phyloP scores from a whole-genome alignment of 2,113 vertebrate species.

The Trematomus loennbergii region DNA sequence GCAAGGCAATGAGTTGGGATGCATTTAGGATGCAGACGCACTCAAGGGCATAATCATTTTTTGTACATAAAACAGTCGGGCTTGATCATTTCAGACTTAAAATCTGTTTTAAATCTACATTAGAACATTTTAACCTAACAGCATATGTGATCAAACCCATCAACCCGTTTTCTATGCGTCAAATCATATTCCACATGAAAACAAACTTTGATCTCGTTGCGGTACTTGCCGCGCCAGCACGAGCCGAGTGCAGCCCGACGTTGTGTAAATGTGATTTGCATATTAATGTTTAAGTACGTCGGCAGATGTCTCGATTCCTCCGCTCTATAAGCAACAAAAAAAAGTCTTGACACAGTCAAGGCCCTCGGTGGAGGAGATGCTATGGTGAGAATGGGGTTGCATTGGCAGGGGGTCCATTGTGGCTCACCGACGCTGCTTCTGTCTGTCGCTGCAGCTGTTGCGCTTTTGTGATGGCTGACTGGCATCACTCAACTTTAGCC shows the following conservation, averaged over 20 bases:
- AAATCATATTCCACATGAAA: slow-evolving; percentile 42
- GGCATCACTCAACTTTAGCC: slow-evolving; percentile 49
- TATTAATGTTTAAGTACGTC: slow-evolving; percentile 86
- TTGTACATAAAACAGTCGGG: slow-evolving; percentile 1
- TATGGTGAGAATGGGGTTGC: slow-evolving; percentile 72
- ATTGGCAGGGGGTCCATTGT: slow-evolving; percentile 80
- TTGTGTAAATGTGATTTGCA: slow-evolving; percentile 87
- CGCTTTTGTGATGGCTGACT: slow-evolving; percentile 73
- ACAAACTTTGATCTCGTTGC: slow-evolving; percentile 80
- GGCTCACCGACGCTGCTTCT: slow-evolving; percentile 75
- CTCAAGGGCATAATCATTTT: slow-evolving; percentile 67
- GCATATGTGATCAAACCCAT: background rate
- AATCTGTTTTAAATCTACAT: background rate
- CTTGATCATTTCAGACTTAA: background rate
- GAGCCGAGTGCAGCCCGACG: slow-evolving; percentile 48
- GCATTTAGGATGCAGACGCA: slow-evolving; percentile 53
- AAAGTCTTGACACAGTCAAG: slow-evolving; percentile 68
- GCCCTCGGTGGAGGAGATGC: slow-evolving; percentile 69
- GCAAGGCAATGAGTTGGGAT: slow-evolving; percentile 37
- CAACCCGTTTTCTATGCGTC: slow-evolving; percentile 46
- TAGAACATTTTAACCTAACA: background rate
- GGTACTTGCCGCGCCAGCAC: slow-evolving; percentile 37
- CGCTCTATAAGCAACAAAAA: slow-evolving; percentile 68
- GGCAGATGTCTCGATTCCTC: slow-evolving; percentile 90
- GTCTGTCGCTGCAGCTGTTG: slow-evolving; percentile 82